A percentile compares a stretch with the other conserved stretches of the same genome.
Evolutionary conservation across 2,113 vertebrate species (phyloP).

Genomic region (Anser brachyrhynchus): DNA sequence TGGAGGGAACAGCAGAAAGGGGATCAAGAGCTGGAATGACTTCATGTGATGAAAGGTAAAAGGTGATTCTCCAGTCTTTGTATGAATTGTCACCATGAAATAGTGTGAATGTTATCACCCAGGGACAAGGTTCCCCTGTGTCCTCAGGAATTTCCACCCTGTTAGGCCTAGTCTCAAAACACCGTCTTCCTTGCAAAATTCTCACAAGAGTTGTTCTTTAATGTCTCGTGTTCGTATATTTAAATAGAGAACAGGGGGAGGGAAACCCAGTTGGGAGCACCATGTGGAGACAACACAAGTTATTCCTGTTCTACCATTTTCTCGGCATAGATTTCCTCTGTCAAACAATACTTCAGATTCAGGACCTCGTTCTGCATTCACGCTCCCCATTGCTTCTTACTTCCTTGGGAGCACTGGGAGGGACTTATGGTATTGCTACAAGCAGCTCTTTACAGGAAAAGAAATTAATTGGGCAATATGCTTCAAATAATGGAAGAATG

Average conservation of each 20-base stretch:
- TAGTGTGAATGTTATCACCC: neutral
- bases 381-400: neutral
- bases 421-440: neutral
- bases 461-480: constrained; percentile 29
- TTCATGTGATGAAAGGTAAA: neutral
- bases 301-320: constrained; percentile 13
- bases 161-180: neutral
- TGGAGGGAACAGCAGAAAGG: neutral
- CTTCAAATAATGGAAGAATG: constrained; percentile 50
- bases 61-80: neutral
- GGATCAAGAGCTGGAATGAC: neutral
- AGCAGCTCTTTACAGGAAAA: constrained; percentile 39
- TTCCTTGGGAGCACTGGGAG: constrained; percentile 19
- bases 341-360: neutral
- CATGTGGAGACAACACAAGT: neutral
- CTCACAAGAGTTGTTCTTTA: neutral
- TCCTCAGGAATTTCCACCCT: neutral
- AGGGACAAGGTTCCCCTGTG: neutral
- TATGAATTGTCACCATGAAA: neutral
- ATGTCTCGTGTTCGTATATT: neutral
- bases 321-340: constrained; percentile 11
- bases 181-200: neutral
- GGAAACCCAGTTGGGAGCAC: neutral
- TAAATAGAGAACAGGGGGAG: neutral
- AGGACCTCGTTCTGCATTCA: neutral